Base-by-base conservation (phyloP, 37 sponge, comb jelly and placozoan genomes). In the Oscarella lobularis region DNA sequence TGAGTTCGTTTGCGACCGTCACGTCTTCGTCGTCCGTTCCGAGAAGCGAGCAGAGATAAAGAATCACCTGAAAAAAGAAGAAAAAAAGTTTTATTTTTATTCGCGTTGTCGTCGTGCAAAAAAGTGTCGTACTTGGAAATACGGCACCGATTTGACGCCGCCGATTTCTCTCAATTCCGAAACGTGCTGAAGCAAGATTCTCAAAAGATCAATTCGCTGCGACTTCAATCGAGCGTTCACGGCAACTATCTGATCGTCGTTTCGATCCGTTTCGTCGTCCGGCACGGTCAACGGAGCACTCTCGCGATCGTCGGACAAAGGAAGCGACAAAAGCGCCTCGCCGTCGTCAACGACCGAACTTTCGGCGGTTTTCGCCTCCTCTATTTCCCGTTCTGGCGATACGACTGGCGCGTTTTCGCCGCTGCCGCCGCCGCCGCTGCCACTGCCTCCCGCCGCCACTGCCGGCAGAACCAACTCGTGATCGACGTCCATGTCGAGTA, bases 101-200 rank as follows among this genome's bases (percentile, higher is more conserved):
- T n/a, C n/a, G n/a, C n/a, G n/a, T n/a, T n/a, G n/a, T n/a, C n/a
- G n/a, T n/a, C n/a, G n/a, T n/a, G n/a, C n/a, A n/a, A n/a, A n/a
- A n/a, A n/a, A n/a, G n/a, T n/a, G n/a, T 68, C 79, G 31, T 29
- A 90, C 91, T 76, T 91, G 85, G 48, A 91, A 70, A 48, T 74
- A 80, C 31, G 85, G 80, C 6, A 91, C 83, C 40, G 77, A 39
- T 5, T 84, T 72, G 39, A 85, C 67, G 3, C 92, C 92, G 2
- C 89, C 92, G 14, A 60, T 81, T 1, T 71, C 77, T 38, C 79
- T 81, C 37, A 82, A 40, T 9, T 38, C 34, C 4, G 74, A 38
- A 14, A 91, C 37, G 3, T 78, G 74, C 0, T 85, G 41, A 5
- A 84, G 35, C 41, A 91, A 67, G 14, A 34, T 36, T 35, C n/a